phyloP scores from a whole-genome alignment of 2,113 vertebrate genomes.

The Megaleporinus macrocephalus region DNA sequence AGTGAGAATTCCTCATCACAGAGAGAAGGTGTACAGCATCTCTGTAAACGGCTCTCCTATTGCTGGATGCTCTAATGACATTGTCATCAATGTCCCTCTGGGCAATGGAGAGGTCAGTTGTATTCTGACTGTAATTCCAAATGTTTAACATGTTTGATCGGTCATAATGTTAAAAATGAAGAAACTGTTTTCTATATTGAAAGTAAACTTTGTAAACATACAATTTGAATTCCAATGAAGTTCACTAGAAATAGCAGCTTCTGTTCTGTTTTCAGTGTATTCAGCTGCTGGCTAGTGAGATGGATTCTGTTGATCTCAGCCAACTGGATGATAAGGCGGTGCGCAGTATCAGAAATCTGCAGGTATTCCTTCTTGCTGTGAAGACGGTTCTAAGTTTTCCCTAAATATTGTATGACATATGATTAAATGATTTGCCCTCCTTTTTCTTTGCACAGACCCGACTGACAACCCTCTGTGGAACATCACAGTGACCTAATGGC shows the following conservation, averaged over 20 bases:
- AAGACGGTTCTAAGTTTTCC: neutral
- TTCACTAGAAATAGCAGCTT: neutral
- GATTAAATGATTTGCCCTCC: neutral
- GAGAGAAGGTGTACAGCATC: conserved; percentile 78
- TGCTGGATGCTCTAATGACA: conserved; percentile 61
- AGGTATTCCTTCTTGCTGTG: conserved; percentile 60
- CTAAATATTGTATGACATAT: neutral
- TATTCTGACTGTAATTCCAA: neutral
- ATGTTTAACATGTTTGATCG: no score
- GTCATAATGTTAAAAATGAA: neutral
- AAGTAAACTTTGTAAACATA: neutral
- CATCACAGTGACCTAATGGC: conserved; percentile 37
- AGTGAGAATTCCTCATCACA: conserved; percentile 73
- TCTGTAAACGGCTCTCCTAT: conserved; percentile 81
- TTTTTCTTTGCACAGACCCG: conserved; percentile 63
- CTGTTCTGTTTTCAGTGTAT: conserved; percentile 65
- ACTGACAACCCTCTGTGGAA: conserved; percentile 71
- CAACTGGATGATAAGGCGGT: conserved; percentile 69
- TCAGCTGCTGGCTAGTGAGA: conserved; percentile 79
- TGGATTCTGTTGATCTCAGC: conserved; percentile 75
- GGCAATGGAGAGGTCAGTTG: conserved; percentile 78
- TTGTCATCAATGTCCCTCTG: conserved; percentile 75
- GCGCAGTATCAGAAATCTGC: conserved; percentile 71
- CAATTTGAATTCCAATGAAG: neutral
- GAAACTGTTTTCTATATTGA: neutral